phyloP scores from a whole-genome alignment of 2,888 invertebrate species.

The Onthophagus sagittarius region DNA sequence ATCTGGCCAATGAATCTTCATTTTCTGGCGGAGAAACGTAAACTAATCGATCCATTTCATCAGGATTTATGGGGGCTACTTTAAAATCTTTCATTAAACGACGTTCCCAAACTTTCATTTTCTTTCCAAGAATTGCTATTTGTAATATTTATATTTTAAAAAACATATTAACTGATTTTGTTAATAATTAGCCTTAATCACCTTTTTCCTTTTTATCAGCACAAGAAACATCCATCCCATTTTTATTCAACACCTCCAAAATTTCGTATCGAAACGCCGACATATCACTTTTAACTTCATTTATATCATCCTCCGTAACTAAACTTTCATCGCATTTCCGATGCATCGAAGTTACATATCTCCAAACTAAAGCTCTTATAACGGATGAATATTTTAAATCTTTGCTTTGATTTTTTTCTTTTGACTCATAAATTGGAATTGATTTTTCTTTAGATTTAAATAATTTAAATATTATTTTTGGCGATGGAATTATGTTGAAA shows the following conservation, averaged over 20 bases:
- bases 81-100: slow-evolving; percentile 85
- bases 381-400: slow-evolving; percentile 74
- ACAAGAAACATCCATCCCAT: slow-evolving; percentile 79
- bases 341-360: slow-evolving; percentile 87
- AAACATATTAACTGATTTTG: background rate
- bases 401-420: slow-evolving; percentile 57
- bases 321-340: slow-evolving; percentile 76
- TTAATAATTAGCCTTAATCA: slow-evolving; percentile 43
- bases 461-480: slow-evolving; percentile 70
- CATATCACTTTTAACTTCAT: slow-evolving; percentile 91
- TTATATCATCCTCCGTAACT: slow-evolving; percentile 91
- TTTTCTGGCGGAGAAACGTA: slow-evolving; percentile 49
- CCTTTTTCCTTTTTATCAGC: slow-evolving; percentile 72
- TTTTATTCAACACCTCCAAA: slow-evolving; percentile 81
- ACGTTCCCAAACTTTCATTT: slow-evolving; percentile 83
- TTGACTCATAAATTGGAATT: slow-evolving; percentile 35
- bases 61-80: slow-evolving; percentile 68
- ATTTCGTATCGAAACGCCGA: slow-evolving; percentile 89
- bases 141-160: background rate
- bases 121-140: slow-evolving; percentile 68
- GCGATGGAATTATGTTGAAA: slow-evolving; percentile 88
- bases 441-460: slow-evolving; percentile 58
- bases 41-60: slow-evolving; percentile 51
- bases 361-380: slow-evolving; percentile 87
- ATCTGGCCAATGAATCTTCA: slow-evolving; percentile 61